These are phyloP conservation scores for Sturnira hondurensis DNA, from an alignment of 2,113 vertebrate species.

Conservation along the genomic window DNA sequence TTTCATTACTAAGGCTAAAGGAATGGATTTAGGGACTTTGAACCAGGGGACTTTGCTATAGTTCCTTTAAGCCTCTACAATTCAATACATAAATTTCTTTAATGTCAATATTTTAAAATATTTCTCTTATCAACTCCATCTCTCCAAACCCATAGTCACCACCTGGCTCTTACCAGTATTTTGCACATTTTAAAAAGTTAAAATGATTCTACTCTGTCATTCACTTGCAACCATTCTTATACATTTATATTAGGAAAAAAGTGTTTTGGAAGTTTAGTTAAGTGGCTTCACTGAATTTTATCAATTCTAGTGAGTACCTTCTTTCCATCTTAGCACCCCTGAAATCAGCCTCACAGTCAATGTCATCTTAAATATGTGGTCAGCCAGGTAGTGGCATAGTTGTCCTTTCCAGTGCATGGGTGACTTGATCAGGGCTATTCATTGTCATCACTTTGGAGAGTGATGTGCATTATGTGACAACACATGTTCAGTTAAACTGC, in stretches of 20 bases:
- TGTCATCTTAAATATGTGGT: neutral
- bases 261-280: neutral
- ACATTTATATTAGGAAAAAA: neutral
- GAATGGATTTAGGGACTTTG: neutral
- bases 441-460: neutral
- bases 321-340: neutral
- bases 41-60: neutral
- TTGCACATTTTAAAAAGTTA: neutral
- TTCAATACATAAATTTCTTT: neutral
- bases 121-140: constrained; percentile 2
- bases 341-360: neutral
- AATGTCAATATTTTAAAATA: neutral
- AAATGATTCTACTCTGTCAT: neutral
- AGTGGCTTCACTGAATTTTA: neutral
- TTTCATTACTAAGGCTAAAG: neutral
- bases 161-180: neutral
- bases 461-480: neutral
- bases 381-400: neutral
- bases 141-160: neutral
- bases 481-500: neutral
- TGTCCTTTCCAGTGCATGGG: no score
- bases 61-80: neutral
- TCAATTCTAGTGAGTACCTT: neutral
- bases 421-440: neutral
- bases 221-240: neutral